These are phyloP conservation scores for Nothocercus julius DNA, from an alignment of 2,113 vertebrate genomes.

Conservation along the genomic window DNA sequence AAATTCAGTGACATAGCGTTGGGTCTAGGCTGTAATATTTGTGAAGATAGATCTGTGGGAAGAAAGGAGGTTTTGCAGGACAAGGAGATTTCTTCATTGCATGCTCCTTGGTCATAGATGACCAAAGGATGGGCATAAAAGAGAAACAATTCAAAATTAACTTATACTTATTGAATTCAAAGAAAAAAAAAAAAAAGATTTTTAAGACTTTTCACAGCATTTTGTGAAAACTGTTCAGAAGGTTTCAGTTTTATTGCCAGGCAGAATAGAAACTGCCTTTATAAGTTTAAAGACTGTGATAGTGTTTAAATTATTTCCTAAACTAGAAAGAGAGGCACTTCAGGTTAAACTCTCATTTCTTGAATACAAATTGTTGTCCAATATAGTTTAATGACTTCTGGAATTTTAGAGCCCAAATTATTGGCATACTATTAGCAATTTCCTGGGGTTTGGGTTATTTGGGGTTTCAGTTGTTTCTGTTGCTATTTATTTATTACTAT, in stretches of 20 bases:
- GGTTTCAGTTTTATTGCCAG: neutral
- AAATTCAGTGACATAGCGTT: neutral
- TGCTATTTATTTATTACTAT: neutral
- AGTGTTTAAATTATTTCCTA: neutral
- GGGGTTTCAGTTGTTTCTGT: neutral
- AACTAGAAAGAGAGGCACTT: fast-evolving
- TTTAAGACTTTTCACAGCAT: neutral
- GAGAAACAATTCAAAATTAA: neutral
- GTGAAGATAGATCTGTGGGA: neutral
- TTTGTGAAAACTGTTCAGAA: neutral
- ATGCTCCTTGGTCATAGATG: neutral
- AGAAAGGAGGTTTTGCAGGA: neutral
- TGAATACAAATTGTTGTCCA: neutral
- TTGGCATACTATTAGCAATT: neutral
- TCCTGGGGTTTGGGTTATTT: neutral
- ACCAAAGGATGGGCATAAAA: neutral
- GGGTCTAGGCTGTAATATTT: neutral
- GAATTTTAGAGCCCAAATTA: neutral
- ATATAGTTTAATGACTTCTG: neutral
- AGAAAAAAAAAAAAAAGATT: neutral
- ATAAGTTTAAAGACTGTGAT: neutral
- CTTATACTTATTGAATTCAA: neutral
- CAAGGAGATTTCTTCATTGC: neutral
- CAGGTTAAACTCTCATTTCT: neutral
- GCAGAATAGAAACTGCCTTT: neutral